Percentiles rank a stretch among this genome's conserved stretches.
Conservation (phyloP, 2,113 vertebrate genomes). For the Laticauda colubrina region DNA sequence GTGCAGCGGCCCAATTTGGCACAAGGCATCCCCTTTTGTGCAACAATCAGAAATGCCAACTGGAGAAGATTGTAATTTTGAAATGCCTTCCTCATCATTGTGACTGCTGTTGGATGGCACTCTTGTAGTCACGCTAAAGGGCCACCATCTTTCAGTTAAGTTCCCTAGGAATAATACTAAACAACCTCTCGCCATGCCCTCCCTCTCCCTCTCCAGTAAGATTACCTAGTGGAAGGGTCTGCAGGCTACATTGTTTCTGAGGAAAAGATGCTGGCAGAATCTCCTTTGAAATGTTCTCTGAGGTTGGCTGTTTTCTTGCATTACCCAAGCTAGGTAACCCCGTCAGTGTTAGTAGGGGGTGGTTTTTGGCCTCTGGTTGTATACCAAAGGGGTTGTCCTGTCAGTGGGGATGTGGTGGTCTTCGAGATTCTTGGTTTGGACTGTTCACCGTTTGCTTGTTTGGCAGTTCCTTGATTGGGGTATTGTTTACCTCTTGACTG, state of each 20-base stretch:
- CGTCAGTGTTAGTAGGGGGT: neutral
- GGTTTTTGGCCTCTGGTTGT: neutral
- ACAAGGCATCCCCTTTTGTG: neutral
- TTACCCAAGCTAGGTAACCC: neutral
- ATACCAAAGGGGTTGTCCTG: neutral
- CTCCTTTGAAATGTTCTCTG: neutral
- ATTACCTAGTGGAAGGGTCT: neutral
- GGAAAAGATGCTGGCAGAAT: neutral
- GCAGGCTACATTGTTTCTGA: neutral
- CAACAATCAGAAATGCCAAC: neutral
- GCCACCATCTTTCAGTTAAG: neutral
- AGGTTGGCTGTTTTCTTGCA: neutral
- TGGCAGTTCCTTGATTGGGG: neutral
- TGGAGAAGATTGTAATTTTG: neutral
- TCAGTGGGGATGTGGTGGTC: neutral
- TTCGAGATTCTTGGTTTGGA: neutral
- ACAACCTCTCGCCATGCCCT: neutral
- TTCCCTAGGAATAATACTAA: neutral
- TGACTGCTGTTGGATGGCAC: neutral
- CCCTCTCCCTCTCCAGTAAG: neutral
- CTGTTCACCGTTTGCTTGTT: neutral
- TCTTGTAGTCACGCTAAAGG: neutral
- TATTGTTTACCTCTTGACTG: neutral
- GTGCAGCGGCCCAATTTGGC: neutral
- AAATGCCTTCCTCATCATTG: neutral